These are phyloP conservation scores for Halisarca cf. caerulea DNA, from an alignment of 37 sponge, comb jelly and placozoan species.

Conservation along the genomic window DNA sequence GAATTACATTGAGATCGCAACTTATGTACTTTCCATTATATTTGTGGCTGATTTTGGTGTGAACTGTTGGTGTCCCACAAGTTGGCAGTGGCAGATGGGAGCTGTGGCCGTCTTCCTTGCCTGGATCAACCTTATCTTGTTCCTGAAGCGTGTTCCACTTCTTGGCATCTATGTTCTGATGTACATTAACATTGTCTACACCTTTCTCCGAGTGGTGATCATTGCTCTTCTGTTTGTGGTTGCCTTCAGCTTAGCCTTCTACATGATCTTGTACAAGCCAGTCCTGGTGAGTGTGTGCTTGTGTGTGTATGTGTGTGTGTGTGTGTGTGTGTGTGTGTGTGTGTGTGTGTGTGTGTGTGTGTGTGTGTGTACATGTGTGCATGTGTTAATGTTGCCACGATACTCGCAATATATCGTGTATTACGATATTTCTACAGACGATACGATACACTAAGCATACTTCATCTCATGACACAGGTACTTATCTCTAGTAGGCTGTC, in stretches of 20 bases:
- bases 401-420: too few species aligned
- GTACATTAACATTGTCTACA: slow-evolving; percentile 33
- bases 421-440: too few species aligned
- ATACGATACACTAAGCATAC: too few species aligned
- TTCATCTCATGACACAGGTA: too few species aligned
- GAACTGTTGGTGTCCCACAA: too few species aligned
- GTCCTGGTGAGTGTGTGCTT: too few species aligned
- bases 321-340: neutral
- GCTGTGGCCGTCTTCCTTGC: slow-evolving; percentile 73
- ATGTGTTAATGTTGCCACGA: neutral
- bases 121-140: slow-evolving; percentile 85
- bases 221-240: slow-evolving; percentile 81
- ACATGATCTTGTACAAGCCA: slow-evolving; percentile 79
- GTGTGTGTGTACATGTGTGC: neutral
- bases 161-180: too few species aligned
- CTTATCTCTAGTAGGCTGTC: too few species aligned
- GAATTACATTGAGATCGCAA: slow-evolving; percentile 54
- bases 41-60: slow-evolving; percentile 23
- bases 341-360: neutral
- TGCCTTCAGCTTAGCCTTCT: too few species aligned
- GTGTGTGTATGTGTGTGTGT: neutral
- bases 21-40: slow-evolving; percentile 38
- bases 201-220: slow-evolving; percentile 58
- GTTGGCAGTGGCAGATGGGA: slow-evolving; percentile 90
- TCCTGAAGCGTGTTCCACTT: too few species aligned